Base-by-base conservation (phyloP, 2,797 vertebrate genomes). In the Alfaro cultratus region DNA sequence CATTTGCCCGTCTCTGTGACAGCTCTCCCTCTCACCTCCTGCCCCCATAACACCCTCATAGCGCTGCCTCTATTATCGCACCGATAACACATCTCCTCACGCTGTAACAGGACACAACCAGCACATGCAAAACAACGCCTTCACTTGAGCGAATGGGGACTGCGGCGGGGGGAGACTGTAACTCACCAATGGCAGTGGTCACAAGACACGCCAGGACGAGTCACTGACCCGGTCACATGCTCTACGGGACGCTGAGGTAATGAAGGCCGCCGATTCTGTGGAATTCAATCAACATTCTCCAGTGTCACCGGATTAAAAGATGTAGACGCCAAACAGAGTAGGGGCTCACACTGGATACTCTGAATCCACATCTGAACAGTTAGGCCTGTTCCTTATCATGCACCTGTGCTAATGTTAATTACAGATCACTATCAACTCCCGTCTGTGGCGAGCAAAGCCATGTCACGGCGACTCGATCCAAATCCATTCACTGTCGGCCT, bases 281-380 rank as follows among this genome's bases (percentile, higher is more conserved):
- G 90, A 92, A 92, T 93, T 84, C 83, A 86, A 90, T 90, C 77
- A 88, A 73, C 87, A 89, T 93, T 90, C 87, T 83, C 34, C 0
- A 78, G 79, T 79, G 79, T 86, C 80, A 70, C 16, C 1, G 13
- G 53, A 80, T 60, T 80, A 70, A 81, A 85, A 67, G 77, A 46
- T 73, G 43, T 39, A 67, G 72, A 75, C 34, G 75, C 31, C 62
- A 13, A 39, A 18, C 3, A 23, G 34, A 36, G 16, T 1, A 4
- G 47, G 55, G 70, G 73, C 36, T 53, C 75, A 41, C 36, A 41
- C 1, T 49, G 1, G 36, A 62, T 55, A 26, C 55, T 60, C 34
- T 3, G 10, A 80, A 74, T 31, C 18, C 29, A 34, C 23, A 46
- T 26, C 5, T 77, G 70, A 45, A 13, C 62, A 41, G 57, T 12